These are phyloP conservation scores for Apodemia hepburni DNA, from an alignment of 2,888 invertebrate species.

Conservation along the genomic window DNA sequence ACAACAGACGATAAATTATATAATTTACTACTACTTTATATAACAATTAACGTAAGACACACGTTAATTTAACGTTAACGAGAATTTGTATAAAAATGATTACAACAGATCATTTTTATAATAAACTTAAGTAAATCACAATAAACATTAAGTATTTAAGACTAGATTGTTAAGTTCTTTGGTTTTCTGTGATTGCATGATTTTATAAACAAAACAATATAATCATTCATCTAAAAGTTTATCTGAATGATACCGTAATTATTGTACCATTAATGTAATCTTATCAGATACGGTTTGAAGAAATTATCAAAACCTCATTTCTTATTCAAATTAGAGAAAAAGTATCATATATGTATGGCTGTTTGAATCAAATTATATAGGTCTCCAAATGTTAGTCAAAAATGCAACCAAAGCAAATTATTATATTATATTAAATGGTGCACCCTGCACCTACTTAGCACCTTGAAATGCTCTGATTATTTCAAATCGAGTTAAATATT, in stretches of 20 bases:
- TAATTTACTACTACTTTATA: neutral
- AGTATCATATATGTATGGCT: neutral
- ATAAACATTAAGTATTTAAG: neutral
- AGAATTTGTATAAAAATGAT: neutral
- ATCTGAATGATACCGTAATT: neutral
- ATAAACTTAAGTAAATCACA: neutral
- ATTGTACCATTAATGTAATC: too few species aligned
- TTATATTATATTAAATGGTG: too few species aligned
- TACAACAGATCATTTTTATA: neutral
- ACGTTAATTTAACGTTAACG: neutral
- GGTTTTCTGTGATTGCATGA: neutral
- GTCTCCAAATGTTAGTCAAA: neutral
- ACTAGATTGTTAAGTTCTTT: constrained; percentile 9
- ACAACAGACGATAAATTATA: constrained; percentile 6
- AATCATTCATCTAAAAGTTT: neutral
- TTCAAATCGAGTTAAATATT: too few species aligned
- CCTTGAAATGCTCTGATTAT: too few species aligned
- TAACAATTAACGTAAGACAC: neutral
- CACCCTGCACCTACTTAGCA: too few species aligned
- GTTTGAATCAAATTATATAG: neutral
- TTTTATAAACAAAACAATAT: neutral
- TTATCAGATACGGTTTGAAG: neutral
- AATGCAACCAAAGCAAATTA: too few species aligned
- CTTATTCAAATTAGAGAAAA: neutral
- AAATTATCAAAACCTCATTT: neutral